Evolutionary conservation across 2,888 invertebrate genomes (phyloP), one percentile per base, ranked within the genome.

Genomic region (Zootermopsis nevadensis): DNA sequence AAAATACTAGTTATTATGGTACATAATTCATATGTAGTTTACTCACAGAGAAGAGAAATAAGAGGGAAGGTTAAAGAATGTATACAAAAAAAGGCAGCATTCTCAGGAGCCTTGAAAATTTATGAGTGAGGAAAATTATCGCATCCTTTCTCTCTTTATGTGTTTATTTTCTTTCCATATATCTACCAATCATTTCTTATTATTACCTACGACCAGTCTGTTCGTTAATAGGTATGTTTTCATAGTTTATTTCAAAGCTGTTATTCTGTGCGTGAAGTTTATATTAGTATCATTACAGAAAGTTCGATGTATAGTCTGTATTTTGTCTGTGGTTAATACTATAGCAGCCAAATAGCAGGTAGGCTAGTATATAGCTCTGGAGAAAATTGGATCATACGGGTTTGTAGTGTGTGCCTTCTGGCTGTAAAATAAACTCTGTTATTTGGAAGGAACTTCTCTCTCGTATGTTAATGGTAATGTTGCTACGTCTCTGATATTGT

Each of bases 41-140:
- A 66, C 66, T 66, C 66, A 66, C 66, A 66, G 66, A 12, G 15
- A 66, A 30, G 27, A 27, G 27, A 66, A n/a, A 2, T 60, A 60
- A 60, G 60, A 60, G 27, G 60, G 60, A 42, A 42, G 3, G 42
- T 42, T 12, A 15, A 42, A 15, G 42, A 48, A 19, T 19, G 27
- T 60, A 22, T 19, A 33, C 22, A 33, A 2, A 69, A 33, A 69
- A 69, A 19, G 33, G 22, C 24, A 30, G 19, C 69, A 69, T 22
- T 31, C 22, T 69, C 33, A 69, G 69, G 15, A 69, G 69, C 69
- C 69, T 69, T 31, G 69, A 31, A 69, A 69, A 69, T 69, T 69
- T 69, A 69, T 69, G 69, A 69, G 69, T 69, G 19, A 33, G 31
- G 33, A 69, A 69, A 69, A 69, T 69, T 69, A 69, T 69, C 69